Base-by-base conservation (phyloP, 2,113 vertebrate species). In the Phrynosoma blainvillii region DNA sequence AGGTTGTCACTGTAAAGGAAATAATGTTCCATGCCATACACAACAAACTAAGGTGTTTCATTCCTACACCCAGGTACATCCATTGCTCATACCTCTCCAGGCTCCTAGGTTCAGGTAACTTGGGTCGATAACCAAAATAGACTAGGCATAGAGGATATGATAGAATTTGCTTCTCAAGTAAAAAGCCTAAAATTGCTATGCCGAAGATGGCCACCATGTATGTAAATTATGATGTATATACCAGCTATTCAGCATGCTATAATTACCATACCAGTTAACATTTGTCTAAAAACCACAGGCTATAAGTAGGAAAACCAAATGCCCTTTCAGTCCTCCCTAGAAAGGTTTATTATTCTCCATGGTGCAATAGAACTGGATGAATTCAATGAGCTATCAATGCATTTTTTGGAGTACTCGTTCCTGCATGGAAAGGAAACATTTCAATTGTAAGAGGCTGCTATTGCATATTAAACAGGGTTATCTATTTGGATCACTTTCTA, bases 291-390 rank as follows among this genome's bases (percentile, higher is more conserved):
- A 84, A 75, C 21, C 52, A 84, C 52, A 36, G 25, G 42, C 52
- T 74, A 56, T 40, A 27, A 65, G 25, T 30, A 23, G 32, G 20
- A 30, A 54, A 75, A 27, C 6, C 91, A 85, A 79, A 83, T 81
- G 89, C 30, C 91, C 84, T 92, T 65, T 91, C 1, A 0, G 59
- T 87, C 66, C 85, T 85, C 71, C 89, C 84, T 90, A 5, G 59
- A 3, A 68, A 78, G 82, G 6, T 18, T 82, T 73, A 23, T 25
- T 27, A 90, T 80, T 93, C 9, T 40, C 52, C 62, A 65, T 11
- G 0, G 62, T 52, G 18, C 40, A 47, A 36, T 27, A 59, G 71
- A 52, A 85, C 14, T 84, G 84, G 32, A 68, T 23, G 8, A 1
- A 76, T 68, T 68, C 0, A 11, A 73, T 75, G 47, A 80, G 52